Evolutionary conservation across 2,113 vertebrate species (phyloP), one percentile per base, ranked within the genome.

Genomic region (Calidris pugnax): DNA sequence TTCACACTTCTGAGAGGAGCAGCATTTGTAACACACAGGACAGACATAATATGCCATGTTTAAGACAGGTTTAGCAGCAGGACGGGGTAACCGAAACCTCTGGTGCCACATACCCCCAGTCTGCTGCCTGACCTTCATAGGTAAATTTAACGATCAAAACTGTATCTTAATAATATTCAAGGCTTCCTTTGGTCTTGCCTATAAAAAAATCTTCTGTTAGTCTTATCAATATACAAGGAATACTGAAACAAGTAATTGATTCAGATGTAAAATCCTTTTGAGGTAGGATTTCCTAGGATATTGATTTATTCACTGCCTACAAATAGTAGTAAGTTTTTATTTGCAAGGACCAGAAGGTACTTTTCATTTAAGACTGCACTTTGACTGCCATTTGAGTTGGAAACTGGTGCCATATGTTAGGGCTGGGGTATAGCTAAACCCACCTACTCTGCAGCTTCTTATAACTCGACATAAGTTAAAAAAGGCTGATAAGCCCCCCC

Each of bases 21-120:
- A 39, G 35, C 41, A 24, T 14, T 50, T 51, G 24, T 21, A 67
- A 47, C 8, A 72, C 1, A 28, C 7, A 33, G 45, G 11, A 73
- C 7, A 22, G 27, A 57, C 4, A 27, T 1, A 55, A 32, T 0
- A 30, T 2, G 8, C 21, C 16, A 19, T 2, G 7, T 8, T 53
- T 24, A 67, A 71, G 13, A 23, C 22, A 69, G 12, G 26, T 41
- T 47, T 14, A 73, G 72, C 48, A 92, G 41, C 76, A 89, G 37
- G 23, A 71, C 5, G 3, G 8, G 28, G 14, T 9, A 66, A 51
- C 35, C 35, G 57, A 72, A 93, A 56, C 27, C 35, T 12, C 71
- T 55, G 20, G 13, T 35, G 28, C 71, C 59, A 53, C 37, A 32
- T 2, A 27, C 4, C 45, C 11, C 6, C 85, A 73, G 39, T 22